Evolutionary conservation across 1,140 invertebrate genomes (phyloP).

Genomic region (Asbolus verrucosus): DNA sequence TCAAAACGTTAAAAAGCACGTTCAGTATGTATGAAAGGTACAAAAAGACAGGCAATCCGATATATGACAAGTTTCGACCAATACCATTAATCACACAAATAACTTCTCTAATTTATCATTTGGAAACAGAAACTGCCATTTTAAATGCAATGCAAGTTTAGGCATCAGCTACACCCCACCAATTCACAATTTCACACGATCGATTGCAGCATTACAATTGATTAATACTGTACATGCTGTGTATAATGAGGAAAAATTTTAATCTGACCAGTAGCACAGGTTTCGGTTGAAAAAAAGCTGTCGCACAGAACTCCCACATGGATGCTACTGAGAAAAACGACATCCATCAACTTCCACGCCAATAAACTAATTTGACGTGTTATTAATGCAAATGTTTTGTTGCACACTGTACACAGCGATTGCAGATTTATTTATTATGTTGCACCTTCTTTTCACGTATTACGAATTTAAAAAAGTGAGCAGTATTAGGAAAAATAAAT

Average conservation of each 20-base stretch:
- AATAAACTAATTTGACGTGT: conserved; percentile 29
- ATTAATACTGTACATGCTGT: conserved; percentile 31
- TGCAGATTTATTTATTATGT: conserved; percentile 15
- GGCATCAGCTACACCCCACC: background rate
- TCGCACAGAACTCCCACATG: conserved; percentile 15
- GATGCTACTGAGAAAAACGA: conserved; percentile 21
- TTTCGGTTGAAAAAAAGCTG: conserved; percentile 26
- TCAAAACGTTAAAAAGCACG: background rate
- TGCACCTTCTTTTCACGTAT: conserved; percentile 17
- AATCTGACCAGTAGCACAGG: conserved; percentile 36
- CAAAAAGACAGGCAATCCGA: conserved; percentile 21
- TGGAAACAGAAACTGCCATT: conserved; percentile 4
- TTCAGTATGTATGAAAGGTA: background rate
- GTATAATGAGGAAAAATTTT: conserved; percentile 33
- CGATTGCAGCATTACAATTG: conserved; percentile 36
- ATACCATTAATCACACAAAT: conserved; percentile 36
- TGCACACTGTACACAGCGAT: conserved; percentile 8
- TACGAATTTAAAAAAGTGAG: conserved; percentile 16
- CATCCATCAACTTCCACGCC: conserved; percentile 24
- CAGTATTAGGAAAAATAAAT: conserved; percentile 18
- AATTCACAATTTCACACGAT: conserved; percentile 23
- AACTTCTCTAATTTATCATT: conserved; percentile 41
- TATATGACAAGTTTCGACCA: conserved; percentile 31
- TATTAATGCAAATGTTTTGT: no score
- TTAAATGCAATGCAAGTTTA: background rate